phyloP scores from a whole-genome alignment of 1,140 invertebrate species.

The Penaeus japonicus region DNA sequence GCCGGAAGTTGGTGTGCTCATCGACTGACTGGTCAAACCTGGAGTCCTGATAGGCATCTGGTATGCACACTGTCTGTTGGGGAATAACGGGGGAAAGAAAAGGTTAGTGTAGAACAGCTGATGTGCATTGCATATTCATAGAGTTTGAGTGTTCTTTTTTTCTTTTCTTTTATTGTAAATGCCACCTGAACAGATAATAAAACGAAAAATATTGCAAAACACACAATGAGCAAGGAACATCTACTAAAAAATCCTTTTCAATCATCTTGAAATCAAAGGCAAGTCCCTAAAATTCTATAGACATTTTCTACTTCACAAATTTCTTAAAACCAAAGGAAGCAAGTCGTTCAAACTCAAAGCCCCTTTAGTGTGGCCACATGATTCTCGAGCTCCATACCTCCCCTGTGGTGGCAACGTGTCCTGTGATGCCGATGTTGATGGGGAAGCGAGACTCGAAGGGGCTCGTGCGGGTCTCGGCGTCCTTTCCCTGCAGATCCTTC shows the following conservation, averaged over 20 bases:
- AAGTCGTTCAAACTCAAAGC: neutral
- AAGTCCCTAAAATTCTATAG: no score
- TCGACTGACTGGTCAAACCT: conserved; percentile 90
- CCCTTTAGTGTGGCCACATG: neutral
- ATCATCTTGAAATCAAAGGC: no score
- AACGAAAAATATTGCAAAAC: no score
- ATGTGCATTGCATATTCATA: neutral
- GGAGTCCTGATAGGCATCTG: conserved; percentile 88
- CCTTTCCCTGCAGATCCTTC: conserved; percentile 77
- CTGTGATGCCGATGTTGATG: conserved; percentile 95
- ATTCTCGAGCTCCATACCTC: conserved; percentile 73
- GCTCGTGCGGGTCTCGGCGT: conserved; percentile 73
- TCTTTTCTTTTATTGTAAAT: no score
- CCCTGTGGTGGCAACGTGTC: conserved; percentile 94
- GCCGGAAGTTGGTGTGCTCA: conserved; percentile 78
- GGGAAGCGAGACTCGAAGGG: conserved; percentile 93
- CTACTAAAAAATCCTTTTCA: no score
- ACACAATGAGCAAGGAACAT: no score
- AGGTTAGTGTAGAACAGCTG: neutral
- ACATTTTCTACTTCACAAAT: no score
- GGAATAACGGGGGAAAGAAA: neutral
- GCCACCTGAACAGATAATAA: no score
- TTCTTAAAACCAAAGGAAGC: neutral
- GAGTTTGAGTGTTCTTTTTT: no score
- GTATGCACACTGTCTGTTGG: conserved; percentile 82